Evolutionary conservation across 2,113 vertebrate genomes (phyloP).

Genomic region (Hippocampus mohnikei): DNA sequence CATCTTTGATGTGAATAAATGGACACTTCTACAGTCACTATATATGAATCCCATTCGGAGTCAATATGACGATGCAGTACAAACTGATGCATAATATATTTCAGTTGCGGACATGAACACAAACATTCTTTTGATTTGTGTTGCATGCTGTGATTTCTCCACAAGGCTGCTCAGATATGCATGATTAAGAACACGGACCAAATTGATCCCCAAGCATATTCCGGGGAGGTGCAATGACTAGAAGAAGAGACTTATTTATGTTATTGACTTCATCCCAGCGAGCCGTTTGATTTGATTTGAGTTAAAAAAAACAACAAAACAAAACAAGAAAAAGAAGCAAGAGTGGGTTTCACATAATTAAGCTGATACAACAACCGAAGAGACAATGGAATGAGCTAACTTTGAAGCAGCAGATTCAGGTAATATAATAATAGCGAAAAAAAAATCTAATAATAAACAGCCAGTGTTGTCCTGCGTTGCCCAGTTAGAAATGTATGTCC

Average conservation of each 20-base stretch:
- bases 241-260: neutral
- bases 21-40: conserved; percentile 26
- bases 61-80: conserved; percentile 8
- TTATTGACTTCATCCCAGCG: neutral
- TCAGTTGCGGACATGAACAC: neutral
- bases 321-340: neutral
- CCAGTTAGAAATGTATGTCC: conserved; percentile 7
- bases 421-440: too few species aligned
- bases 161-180: conserved; percentile 2
- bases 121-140: neutral
- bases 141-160: conserved; percentile 8
- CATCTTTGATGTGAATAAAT: neutral
- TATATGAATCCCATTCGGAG: neutral
- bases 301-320: neutral
- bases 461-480: too few species aligned
- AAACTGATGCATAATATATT: conserved; percentile 13
- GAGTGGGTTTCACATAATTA: neutral
- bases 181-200: conserved; percentile 25
- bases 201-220: conserved; percentile 10
- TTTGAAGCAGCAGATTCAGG: too few species aligned
- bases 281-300: neutral
- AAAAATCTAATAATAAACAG: too few species aligned
- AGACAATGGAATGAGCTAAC: neutral
- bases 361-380: neutral
- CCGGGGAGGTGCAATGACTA: neutral